Evolutionary conservation across 2,888 invertebrate genomes (phyloP).

Genomic region (Meiosimyza platycephala): DNA sequence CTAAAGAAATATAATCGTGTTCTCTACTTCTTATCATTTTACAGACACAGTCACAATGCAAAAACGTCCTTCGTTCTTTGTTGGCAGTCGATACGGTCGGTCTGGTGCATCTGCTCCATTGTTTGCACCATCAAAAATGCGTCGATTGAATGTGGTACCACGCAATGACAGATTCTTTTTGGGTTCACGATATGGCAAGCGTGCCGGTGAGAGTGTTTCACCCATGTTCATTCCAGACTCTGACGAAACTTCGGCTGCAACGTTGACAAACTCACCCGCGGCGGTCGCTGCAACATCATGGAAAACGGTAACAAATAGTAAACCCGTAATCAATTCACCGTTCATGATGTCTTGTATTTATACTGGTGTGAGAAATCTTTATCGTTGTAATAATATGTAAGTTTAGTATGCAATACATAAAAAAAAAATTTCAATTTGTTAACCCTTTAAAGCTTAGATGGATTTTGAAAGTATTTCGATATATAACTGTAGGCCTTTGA

Average conservation of each 20-base stretch:
- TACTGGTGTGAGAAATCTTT: constrained; percentile 69
- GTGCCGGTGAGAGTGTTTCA: constrained; percentile 54
- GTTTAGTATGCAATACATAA: constrained; percentile 40
- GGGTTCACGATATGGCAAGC: constrained; percentile 66
- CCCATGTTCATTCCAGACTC: constrained; percentile 46
- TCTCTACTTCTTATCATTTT: constrained; percentile 17
- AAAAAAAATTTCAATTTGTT: constrained; percentile 23
- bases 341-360: constrained; percentile 66
- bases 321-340: constrained; percentile 44
- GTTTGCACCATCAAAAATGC: constrained; percentile 57
- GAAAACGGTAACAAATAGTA: constrained; percentile 40
- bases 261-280: constrained; percentile 29
- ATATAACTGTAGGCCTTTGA: no score
- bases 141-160: constrained; percentile 63
- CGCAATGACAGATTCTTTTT: constrained; percentile 67
- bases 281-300: constrained; percentile 35
- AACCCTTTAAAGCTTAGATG: no score
- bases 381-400: constrained; percentile 70
- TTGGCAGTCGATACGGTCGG: constrained; percentile 68
- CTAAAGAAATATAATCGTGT: not conserved
- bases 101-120: constrained; percentile 50
- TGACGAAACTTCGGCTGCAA: constrained; percentile 16
- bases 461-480: no score
- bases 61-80: constrained; percentile 66
- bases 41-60: constrained; percentile 48